Base-by-base conservation (phyloP, 2,113 vertebrate species). In the Oryctolagus cuniculus region DNA sequence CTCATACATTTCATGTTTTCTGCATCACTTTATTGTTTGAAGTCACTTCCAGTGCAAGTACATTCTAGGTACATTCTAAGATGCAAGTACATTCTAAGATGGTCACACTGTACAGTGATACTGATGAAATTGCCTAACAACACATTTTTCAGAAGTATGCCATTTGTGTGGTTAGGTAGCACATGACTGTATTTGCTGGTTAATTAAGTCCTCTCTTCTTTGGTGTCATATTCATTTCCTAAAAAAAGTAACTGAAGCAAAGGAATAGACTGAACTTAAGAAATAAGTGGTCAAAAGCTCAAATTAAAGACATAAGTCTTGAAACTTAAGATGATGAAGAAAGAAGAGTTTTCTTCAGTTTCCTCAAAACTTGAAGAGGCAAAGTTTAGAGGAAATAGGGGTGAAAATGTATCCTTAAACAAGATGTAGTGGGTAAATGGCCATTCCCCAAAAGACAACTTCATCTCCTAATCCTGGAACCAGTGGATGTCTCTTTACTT, bases 151-250 rank as follows among this genome's bases (percentile, higher is more conserved):
- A 67, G 13, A 66, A 44, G 69, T 16, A 22, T 74, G n/a, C 10
- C 25, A 34, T 38, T 38, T 44, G 44, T 38, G 36, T 83, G 6
- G 34, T 61, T 69, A 61, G 69, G 34, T 79, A 6, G 78, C 31
- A 4, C 29, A n/a, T 78, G 49, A 1, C 27, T 92, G 53, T 70
- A 61, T 49, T 90, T 69, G 34, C 70, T 73, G 90, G 86, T 83
- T 49, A 34, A 66, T 25, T 74, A 13, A 64, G 16, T 75, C 93
- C 53, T 38, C 24, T 86, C n/a, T 2, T 10, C 13, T 9, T 25
- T 89, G 15, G 9, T 80, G 21, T 85, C n/a, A 24, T 87, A 67
- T 49, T 88, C 70, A 93, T 79, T 94, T 93, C 38, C 25, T 25
- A 10, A 58, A 80, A 83, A 66, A 16, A 7, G 25, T 24, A 6